Evolutionary conservation across 2,113 vertebrate species (phyloP), one percentile per base, ranked within the genome.

Genomic region (Montifringilla adamsi): DNA sequence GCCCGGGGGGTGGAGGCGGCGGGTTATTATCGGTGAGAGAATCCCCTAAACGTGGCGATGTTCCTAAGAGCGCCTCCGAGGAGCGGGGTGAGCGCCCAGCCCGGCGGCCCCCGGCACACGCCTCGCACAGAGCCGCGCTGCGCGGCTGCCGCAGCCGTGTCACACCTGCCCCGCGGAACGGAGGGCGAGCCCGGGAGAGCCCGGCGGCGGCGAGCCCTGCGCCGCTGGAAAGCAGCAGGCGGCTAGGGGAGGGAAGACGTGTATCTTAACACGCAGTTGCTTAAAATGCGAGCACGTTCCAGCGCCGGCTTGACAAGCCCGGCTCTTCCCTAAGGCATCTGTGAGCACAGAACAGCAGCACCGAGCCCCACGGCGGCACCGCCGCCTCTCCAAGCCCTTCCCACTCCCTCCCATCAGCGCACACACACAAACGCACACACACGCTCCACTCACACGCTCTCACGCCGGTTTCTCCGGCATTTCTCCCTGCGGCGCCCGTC

Each of bases 351-450:
- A 68, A 41, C 64, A n/a, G 10, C 69, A 20, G 73, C 4, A 43
- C 41, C n/a, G 72, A 94, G 41, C 58, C 26, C 44, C 56, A 31
- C 89, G 67, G 83, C 76, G 47, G 78, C 89, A 80, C 23, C 66
- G 58, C 81, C 87, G 72, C 90, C 93, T 80, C 63, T 21, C 52
- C 81, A 58, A 86, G 91, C 68, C 93, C 84, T 89, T 89, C 88
- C 91, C 95, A 50, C 55, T 52, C 43, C 84, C 67, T 80, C 84
- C 76, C 84, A 27, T 31, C 81, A 21, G 63, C 62, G 8, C 82
- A 26, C 13, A 11, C 33, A 27, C 43, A 30, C 9, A 17, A 28
- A 22, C 28, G 41, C 28, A 4, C 35, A 49, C 22, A 30, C 31
- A 10, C 28, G 9, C 56, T 19, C 56, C 67, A 18, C 27, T 26